phyloP scores from a whole-genome alignment of 2,797 vertebrate species.

The Anolis apletophallus region DNA sequence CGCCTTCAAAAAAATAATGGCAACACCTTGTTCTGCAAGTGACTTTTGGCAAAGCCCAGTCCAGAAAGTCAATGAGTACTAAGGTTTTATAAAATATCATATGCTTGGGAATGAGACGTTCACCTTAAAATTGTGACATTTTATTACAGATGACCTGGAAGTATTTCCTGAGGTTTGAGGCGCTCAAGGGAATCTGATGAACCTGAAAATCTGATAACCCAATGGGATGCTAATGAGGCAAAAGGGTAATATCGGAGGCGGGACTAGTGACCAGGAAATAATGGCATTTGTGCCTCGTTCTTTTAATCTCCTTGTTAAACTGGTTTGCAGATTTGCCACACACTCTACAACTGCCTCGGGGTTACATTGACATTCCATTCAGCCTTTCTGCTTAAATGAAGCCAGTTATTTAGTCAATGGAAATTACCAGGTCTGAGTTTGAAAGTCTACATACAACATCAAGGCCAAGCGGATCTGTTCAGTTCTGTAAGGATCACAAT shows the following conservation, averaged over 20 bases:
- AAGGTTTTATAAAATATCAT: conserved; percentile 3
- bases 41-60: conserved; percentile 4
- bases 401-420: not conserved
- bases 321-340: conserved; percentile 21
- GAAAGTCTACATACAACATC: conserved; percentile 43
- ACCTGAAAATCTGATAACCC: conserved; percentile 46
- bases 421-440: conserved; percentile 25
- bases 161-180: not conserved
- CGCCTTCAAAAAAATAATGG: not conserved
- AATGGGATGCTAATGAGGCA: conserved; percentile 48
- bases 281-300: conserved; percentile 31
- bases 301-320: conserved; percentile 32
- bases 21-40: conserved; percentile 9
- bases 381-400: conserved; percentile 47
- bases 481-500: conserved; percentile 41
- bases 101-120: conserved; percentile 14
- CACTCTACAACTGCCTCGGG: not conserved
- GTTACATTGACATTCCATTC: conserved; percentile 21
- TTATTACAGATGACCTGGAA: not conserved
- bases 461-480: conserved; percentile 11
- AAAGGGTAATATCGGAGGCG: not conserved
- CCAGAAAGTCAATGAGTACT: not conserved
- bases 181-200: conserved; percentile 24
- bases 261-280: conserved; percentile 44
- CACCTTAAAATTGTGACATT: not conserved